Evolutionary conservation across 2,888 invertebrate species (phyloP).

Genomic region (Phyllotreta striolata): DNA sequence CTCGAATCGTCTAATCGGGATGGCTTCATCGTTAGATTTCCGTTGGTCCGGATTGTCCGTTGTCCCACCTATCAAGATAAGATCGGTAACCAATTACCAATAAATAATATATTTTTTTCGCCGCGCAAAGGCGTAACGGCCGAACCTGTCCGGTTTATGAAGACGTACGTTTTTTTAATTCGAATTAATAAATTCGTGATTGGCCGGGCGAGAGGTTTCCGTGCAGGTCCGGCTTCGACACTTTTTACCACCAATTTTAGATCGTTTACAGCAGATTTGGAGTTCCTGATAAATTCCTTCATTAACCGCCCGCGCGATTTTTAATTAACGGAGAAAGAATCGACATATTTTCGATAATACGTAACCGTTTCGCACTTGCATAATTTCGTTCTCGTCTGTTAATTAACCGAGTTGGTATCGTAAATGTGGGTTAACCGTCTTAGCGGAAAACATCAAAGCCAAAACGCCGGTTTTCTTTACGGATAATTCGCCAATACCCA

Average conservation of each 20-base stretch:
- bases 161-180: constrained; percentile 20
- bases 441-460: constrained; percentile 10
- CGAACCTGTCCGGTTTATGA: constrained; percentile 14
- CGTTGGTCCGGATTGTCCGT: constrained; percentile 20
- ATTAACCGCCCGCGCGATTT: too few species aligned
- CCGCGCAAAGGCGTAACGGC: constrained; percentile 6
- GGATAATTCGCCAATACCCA: constrained; percentile 7
- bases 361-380: constrained; percentile 4
- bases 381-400: constrained; percentile 1
- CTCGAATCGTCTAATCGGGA: constrained; percentile 4
- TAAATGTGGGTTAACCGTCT: constrained; percentile 7
- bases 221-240: constrained; percentile 2
- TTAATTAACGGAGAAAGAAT: constrained; percentile 3
- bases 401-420: constrained; percentile 6
- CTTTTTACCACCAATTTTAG: too few species aligned
- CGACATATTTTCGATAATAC: background rate
- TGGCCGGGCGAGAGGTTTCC: constrained; percentile 3
- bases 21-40: constrained; percentile 22
- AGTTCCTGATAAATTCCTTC: too few species aligned
- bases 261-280: too few species aligned
- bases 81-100: constrained; percentile 18
- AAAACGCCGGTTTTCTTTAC: constrained; percentile 7
- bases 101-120: constrained; percentile 22
- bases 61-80: constrained; percentile 27
- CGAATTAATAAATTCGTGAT: constrained; percentile 16